A percentile compares a stretch with the other conserved stretches of the same genome.
These are phyloP conservation scores for Eupithecia vulgata DNA, from an alignment of 2,888 invertebrate genomes.

Conservation along the genomic window DNA sequence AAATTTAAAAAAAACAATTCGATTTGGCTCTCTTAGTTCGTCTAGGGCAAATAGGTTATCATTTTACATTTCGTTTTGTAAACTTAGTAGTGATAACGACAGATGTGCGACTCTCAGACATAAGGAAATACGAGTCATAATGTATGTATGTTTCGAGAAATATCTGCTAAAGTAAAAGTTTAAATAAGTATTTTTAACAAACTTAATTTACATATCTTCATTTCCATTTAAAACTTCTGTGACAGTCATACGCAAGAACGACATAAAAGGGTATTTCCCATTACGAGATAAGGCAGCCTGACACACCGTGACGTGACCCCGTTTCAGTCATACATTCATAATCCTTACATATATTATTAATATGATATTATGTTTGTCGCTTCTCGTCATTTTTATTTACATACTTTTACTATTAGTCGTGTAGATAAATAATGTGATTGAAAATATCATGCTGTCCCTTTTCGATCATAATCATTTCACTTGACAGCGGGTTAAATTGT, in stretches of 20 bases:
- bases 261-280: slow-evolving; percentile 11
- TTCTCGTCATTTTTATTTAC: neutral
- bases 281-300: slow-evolving; percentile 12
- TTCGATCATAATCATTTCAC: no score
- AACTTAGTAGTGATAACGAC: neutral
- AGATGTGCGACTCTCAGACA: no score
- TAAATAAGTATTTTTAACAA: neutral
- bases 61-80: neutral
- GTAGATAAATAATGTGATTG: no score
- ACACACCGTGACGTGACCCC: slow-evolving; percentile 13
- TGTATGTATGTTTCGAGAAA: neutral
- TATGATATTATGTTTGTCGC: slow-evolving; percentile 5
- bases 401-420: neutral
- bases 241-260: slow-evolving; percentile 6
- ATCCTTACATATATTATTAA: neutral
- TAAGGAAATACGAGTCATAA: no score
- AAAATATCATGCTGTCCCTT: no score
- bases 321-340: slow-evolving; percentile 19
- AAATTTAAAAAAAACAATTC: no score
- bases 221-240: slow-evolving; percentile 14
- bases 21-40: neutral
- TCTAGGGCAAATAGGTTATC: neutral
- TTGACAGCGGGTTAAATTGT: no score
- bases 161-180: neutral
- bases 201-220: slow-evolving; percentile 1